These are phyloP conservation scores for Drosophila neotestacea DNA, from an alignment of 2,888 invertebrate species.

Conservation along the genomic window DNA sequence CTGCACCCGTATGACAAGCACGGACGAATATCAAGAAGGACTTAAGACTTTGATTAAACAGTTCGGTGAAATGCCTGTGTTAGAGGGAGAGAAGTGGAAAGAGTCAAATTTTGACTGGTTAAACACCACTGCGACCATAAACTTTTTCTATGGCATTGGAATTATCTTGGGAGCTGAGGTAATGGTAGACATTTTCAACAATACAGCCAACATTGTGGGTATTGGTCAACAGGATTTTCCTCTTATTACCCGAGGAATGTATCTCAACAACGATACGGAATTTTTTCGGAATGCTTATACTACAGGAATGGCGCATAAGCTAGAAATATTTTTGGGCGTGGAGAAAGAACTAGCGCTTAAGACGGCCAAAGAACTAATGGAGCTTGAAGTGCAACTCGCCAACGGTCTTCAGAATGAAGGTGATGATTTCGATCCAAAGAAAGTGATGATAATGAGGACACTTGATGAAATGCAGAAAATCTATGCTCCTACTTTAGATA, in stretches of 20 bases:
- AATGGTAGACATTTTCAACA: conserved; percentile 54
- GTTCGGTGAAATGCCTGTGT: conserved; percentile 80
- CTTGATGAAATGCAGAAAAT: conserved; percentile 61
- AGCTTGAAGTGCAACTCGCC: conserved; percentile 79
- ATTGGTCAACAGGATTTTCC: conserved; percentile 63
- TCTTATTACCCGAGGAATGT: conserved; percentile 65
- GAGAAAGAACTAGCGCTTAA: conserved; percentile 36
- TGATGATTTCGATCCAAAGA: conserved; percentile 47
- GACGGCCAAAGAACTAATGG: conserved; percentile 72
- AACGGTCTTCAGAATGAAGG: conserved; percentile 64
- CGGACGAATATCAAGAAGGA: conserved; percentile 46
- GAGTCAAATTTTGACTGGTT: conserved; percentile 79
- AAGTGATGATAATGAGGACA: conserved; percentile 49
- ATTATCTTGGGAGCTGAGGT: conserved; percentile 70
- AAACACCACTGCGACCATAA: conserved; percentile 62
- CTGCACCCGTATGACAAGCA: conserved; percentile 52
- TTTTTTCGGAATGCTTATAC: conserved; percentile 29
- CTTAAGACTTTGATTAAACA: conserved; percentile 63
- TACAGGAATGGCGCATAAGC: conserved; percentile 37
- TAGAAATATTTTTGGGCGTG: conserved; percentile 66
- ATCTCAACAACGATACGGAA: conserved; percentile 49
- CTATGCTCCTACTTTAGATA: conserved; percentile 69
- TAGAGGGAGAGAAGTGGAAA: conserved; percentile 69
- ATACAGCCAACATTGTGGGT: conserved; percentile 63
- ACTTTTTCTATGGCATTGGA: conserved; percentile 58